Percentiles rank a stretch among this genome's conserved stretches.
These are phyloP conservation scores for Drosophila antonietae DNA, from an alignment of 2,888 invertebrate species.

Conservation along the genomic window DNA sequence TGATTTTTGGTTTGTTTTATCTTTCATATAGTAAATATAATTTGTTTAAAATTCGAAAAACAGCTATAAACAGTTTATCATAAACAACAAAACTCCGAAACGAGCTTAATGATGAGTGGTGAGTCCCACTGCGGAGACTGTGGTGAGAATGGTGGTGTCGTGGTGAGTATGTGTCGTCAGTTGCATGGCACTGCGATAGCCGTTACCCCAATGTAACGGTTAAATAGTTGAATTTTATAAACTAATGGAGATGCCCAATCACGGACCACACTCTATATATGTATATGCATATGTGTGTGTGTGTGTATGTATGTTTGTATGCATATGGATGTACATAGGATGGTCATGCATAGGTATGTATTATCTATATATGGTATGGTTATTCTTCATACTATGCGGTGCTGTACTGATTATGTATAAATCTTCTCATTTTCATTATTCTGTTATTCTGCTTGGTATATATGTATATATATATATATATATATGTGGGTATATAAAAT, in stretches of 20 bases:
- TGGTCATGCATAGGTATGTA: conserved; percentile 30
- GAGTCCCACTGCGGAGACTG: conserved; percentile 20
- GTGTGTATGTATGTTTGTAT: too few species aligned
- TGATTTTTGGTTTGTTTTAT: conserved; percentile 40
- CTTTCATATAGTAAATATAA: conserved; percentile 75
- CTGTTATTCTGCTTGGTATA: conserved; percentile 46
- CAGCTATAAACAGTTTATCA: conserved; percentile 79
- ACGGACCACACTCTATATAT: conserved; percentile 11
- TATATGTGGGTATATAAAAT: conserved; percentile 58
- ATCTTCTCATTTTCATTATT: conserved; percentile 62
- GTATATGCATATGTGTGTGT: not conserved
- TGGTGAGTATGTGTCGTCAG: conserved; percentile 33
- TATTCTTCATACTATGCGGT: conserved; percentile 82
- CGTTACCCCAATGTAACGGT: conserved; percentile 16
- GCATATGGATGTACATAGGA: not conserved
- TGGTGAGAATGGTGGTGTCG: conserved; percentile 33
- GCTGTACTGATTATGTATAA: conserved; percentile 83
- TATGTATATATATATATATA: conserved; percentile 21
- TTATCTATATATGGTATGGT: conserved; percentile 50
- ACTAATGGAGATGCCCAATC: conserved; percentile 24
- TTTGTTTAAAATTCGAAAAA: conserved; percentile 78
- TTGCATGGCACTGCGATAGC: conserved; percentile 20
- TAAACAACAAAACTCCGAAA: conserved; percentile 78
- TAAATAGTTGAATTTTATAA: conserved; percentile 16
- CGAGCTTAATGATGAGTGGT: conserved; percentile 66